Evolutionary conservation across 2,888 invertebrate species (phyloP), one percentile per base, ranked within the genome.

Genomic region (Metopia argyrocephala): DNA sequence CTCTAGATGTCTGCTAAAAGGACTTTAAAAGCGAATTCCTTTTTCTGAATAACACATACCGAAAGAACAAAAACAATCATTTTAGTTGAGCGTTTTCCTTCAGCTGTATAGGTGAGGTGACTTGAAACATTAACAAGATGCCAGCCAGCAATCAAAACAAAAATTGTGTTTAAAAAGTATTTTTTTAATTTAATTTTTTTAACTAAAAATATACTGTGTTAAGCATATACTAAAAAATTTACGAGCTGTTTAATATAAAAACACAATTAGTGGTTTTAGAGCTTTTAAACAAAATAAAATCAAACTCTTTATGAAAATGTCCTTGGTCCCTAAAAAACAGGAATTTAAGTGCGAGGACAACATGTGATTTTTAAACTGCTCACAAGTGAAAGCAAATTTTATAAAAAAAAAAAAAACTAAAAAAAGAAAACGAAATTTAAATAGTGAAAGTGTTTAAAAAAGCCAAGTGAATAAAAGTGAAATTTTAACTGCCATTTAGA

Each of bases 61-160:
- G 76, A 82, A 70, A 38, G n/a, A 76, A 50, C 50, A 79, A 57
- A 68, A 79, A 69, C 57, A 76, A 76, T 21, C 15, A 20, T 68
- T 73, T 76, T 70, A 79, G 73, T 65, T 68, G 50, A 79, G 66
- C 62, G 57, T 71, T 75, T 82, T 74, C 46, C 64, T 71, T 62
- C 48, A 76, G 46, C 18, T 70, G 25, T 66, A 66, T 66, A 66
- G 54, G 54, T 45, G 38, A 56, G n/a, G n/a, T n/a, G n/a, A n/a
- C n/a, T 18, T 38, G 9, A 48, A 18, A 48, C 48, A 48, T 6
- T 15, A 48, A 12, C 6, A 48, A n/a, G 20, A 48, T 18, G 48
- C n/a, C 15, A 54, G 48, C n/a, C 15, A 54, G 3, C 62, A 80
- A 76, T 64, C 50, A 76, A 59, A 73, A 73, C 57, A 71, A 62